Evolutionary conservation across 2,888 invertebrate genomes (phyloP).

Genomic region (Diarsia dahlii): DNA sequence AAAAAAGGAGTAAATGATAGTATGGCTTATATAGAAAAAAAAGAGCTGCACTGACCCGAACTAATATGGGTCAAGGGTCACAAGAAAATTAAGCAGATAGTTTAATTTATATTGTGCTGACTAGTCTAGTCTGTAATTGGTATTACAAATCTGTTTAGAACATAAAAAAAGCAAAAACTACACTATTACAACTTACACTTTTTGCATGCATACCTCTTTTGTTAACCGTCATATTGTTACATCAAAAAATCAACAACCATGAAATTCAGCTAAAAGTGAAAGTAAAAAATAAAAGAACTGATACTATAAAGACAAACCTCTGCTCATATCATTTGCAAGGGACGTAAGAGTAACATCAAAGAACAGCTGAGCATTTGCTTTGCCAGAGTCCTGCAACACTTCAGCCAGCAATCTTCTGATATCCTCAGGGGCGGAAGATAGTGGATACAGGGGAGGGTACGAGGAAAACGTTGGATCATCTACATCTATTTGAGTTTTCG

Average conservation of each 20-base stretch:
- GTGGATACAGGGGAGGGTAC: conserved; percentile 90
- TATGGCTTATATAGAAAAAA: background rate
- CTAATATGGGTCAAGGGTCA: background rate
- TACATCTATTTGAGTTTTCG: conserved; percentile 91
- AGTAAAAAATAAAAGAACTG: conserved; percentile 15
- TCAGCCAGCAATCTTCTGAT: conserved; percentile 84
- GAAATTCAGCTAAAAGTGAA: conserved; percentile 43
- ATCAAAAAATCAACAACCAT: conserved; percentile 40
- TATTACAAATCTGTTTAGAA: background rate
- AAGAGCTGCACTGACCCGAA: background rate
- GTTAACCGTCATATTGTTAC: conserved; percentile 7
- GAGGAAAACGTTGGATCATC: conserved; percentile 91
- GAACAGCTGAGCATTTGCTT: conserved; percentile 92
- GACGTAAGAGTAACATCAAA: conserved; percentile 93
- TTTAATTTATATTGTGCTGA: conserved; percentile 1
- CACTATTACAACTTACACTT: background rate
- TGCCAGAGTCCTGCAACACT: conserved; percentile 91
- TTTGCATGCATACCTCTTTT: background rate
- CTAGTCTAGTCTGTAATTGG: background rate
- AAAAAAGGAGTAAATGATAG: background rate
- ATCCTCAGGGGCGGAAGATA: conserved; percentile 87
- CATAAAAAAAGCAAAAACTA: background rate
- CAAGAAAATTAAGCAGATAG: background rate
- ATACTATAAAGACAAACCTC: conserved; percentile 83
- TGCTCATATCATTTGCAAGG: conserved; percentile 94